Evolutionary conservation across 2,797 vertebrate species (phyloP).

Genomic region (Podarcis siculus): DNA sequence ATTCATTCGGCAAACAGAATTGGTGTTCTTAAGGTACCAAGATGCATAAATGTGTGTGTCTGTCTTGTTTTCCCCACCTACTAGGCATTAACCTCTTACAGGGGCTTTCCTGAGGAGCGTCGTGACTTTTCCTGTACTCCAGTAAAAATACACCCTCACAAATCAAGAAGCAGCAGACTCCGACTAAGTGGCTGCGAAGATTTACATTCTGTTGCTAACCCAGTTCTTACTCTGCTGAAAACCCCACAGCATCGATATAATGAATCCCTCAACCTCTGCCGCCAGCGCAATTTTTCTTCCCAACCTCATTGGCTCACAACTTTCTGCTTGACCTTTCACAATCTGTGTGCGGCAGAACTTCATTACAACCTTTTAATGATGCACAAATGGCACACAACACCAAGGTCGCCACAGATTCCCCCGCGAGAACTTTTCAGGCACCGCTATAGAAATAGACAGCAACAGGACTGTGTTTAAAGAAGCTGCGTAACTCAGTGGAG

Average conservation of each 20-base stretch:
- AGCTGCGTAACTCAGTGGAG: conserved; percentile 11
- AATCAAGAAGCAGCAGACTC: conserved; percentile 82
- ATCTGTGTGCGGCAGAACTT: conserved; percentile 81
- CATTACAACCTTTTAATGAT: conserved; percentile 86
- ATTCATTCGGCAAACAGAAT: background rate
- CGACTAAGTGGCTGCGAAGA: conserved; percentile 82
- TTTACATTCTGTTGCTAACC: conserved; percentile 86
- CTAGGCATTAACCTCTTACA: conserved; percentile 74
- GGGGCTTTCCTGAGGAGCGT: conserved; percentile 74
- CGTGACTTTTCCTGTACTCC: conserved; percentile 82
- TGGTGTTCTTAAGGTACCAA: conserved; percentile 19
- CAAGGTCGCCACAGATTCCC: conserved; percentile 80
- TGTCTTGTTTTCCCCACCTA: conserved; percentile 65
- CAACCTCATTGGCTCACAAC: conserved; percentile 82
- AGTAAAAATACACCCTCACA: conserved; percentile 83
- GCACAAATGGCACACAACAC: conserved; percentile 81
- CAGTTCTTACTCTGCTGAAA: conserved; percentile 84
- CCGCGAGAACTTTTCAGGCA: conserved; percentile 72
- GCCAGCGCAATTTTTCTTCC: conserved; percentile 82
- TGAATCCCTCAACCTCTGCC: conserved; percentile 85
- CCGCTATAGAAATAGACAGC: conserved; percentile 49
- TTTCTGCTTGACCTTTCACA: conserved; percentile 87
- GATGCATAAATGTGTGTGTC: conserved; percentile 51
- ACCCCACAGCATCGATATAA: conserved; percentile 84
- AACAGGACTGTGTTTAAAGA: conserved; percentile 62